These are phyloP conservation scores for Meiosimyza decipiens DNA, from an alignment of 2,888 invertebrate species.

Conservation along the genomic window DNA sequence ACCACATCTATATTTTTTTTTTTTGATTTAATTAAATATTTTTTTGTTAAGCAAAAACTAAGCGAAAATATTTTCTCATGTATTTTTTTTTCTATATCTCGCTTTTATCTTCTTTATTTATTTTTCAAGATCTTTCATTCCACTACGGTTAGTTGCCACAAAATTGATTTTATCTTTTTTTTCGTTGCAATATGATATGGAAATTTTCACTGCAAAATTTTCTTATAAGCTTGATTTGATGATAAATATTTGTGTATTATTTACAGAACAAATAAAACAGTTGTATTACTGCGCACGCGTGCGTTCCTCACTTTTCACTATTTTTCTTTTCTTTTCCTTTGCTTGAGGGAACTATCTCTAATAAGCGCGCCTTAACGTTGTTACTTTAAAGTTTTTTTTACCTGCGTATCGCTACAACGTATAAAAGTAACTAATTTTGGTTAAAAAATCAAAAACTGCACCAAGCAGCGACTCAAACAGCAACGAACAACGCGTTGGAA, in stretches of 20 bases:
- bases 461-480: neutral
- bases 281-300: constrained; percentile 26
- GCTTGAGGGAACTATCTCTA: neutral
- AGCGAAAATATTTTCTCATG: neutral
- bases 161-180: neutral
- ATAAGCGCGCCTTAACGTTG: neutral
- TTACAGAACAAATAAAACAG: constrained; percentile 9
- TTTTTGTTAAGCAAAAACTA: neutral
- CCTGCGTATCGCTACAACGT: constrained; percentile 39
- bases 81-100: constrained; percentile 12
- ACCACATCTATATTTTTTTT: neutral
- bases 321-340: constrained; percentile 15
- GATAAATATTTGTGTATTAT: constrained; percentile 11
- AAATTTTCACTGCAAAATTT: constrained; percentile 16
- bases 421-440: constrained; percentile 41
- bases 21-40: constrained; percentile 6
- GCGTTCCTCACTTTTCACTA: constrained; percentile 1
- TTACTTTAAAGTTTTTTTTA: constrained; percentile 27
- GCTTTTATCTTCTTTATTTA: constrained; percentile 38
- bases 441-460: constrained; percentile 7
- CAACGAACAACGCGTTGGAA: neutral
- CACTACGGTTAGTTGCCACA: constrained; percentile 5
- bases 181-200: neutral
- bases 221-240: constrained; percentile 12
- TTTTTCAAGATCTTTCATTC: neutral